Evolutionary conservation across 2,888 invertebrate genomes (phyloP).

Genomic region (Leptopilina syphax): DNA sequence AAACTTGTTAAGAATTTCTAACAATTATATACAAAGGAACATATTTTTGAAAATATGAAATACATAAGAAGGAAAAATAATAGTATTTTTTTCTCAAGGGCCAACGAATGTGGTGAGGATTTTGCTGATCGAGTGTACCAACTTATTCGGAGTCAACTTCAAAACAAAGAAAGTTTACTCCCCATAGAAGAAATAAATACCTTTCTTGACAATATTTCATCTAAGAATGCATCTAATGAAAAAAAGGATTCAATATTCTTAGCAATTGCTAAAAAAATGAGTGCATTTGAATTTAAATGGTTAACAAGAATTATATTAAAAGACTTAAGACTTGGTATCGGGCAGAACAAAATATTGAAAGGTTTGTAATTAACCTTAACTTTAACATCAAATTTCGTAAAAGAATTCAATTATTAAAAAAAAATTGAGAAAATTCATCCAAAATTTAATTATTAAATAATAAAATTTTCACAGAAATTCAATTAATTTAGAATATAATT

Average conservation of each 20-base stretch:
- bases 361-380: constrained; percentile 55
- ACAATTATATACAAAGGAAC: no score
- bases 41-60: no score
- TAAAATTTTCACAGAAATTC: no score
- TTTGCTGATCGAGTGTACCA: constrained; percentile 89
- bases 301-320: constrained; percentile 92
- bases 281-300: constrained; percentile 92
- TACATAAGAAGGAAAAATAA: not conserved
- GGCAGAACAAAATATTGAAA: constrained; percentile 83
- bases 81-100: constrained; percentile 54
- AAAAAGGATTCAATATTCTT: constrained; percentile 82
- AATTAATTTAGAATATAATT: no score
- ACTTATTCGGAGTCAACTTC: constrained; percentile 81
- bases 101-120: constrained; percentile 81
- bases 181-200: constrained; percentile 85
- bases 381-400: not conserved
- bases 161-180: constrained; percentile 76
- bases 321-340: constrained; percentile 87
- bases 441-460: no score
- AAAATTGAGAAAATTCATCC: no score
- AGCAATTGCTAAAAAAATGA: constrained; percentile 82
- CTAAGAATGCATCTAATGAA: constrained; percentile 81
- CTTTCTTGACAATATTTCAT: constrained; percentile 86
- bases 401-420: not conserved
- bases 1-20: not conserved